phyloP scores from a whole-genome alignment of 1,140 invertebrate species.

The Bombus breviceps region DNA sequence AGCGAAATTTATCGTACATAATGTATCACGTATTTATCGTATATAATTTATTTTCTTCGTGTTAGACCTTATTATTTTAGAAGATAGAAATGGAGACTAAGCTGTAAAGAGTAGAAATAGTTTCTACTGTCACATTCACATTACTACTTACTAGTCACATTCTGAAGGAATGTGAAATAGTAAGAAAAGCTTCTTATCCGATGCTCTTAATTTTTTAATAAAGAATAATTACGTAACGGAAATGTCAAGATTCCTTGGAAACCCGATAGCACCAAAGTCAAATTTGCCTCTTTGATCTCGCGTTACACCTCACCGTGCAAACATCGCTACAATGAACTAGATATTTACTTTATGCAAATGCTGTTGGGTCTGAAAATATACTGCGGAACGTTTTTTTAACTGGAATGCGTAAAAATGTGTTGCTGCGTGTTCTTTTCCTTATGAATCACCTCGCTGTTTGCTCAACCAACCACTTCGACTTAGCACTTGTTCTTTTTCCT shows the following conservation, averaged over 20 bases:
- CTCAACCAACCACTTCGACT: background rate
- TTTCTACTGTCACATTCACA: too few species aligned
- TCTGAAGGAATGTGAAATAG: too few species aligned
- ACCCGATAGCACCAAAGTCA: background rate
- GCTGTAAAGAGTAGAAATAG: too few species aligned
- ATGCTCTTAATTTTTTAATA: too few species aligned
- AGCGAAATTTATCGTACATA: too few species aligned
- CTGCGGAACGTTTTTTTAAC: background rate
- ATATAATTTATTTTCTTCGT: too few species aligned
- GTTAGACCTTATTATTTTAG: too few species aligned
- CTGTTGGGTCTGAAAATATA: background rate
- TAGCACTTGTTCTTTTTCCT: background rate
- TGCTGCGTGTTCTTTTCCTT: background rate
- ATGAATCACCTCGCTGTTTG: background rate
- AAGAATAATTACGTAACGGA: background rate
- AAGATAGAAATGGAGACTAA: too few species aligned
- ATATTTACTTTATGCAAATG: constrained; percentile 11
- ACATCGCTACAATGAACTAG: background rate
- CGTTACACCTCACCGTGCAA: background rate
- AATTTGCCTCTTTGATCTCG: background rate
- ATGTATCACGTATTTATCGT: too few species aligned
- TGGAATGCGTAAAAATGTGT: background rate
- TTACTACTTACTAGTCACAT: too few species aligned
- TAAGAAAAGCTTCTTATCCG: too few species aligned
- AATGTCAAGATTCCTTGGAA: background rate